Evolutionary conservation across 2,113 vertebrate species (phyloP), one percentile per base, ranked within the genome.

Genomic region (Rhinichthys klamathensis): DNA sequence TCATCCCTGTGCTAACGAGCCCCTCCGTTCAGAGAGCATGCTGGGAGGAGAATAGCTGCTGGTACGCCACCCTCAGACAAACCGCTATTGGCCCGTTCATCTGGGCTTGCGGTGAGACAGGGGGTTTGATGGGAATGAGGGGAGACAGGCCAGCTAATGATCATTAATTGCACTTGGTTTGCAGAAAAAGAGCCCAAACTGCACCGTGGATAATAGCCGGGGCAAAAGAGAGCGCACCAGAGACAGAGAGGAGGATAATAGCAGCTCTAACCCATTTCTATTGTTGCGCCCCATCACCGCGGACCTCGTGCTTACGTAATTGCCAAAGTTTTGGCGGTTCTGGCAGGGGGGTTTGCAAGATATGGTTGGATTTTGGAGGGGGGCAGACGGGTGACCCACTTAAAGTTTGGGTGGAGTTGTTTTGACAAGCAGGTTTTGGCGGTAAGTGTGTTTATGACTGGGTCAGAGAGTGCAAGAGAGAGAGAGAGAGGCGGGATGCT

Each of bases 91-190:
- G 88, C 81, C 82, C 90, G 93, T 46, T 80, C 6, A 15, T 21
- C 86, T 78, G 35, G 79, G 82, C 82, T 74, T 87, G 91, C 92
- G 94, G 93, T 94, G 93, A 90, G 92, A 90, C 94, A 92, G 90
- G 94, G 95, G 91, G 92, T 95, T 95, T 97, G 95, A 97, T 88
- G 96, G 95, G 96, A 96, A 94, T 78, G 89, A 30, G 92, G 94
- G 82, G 87, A 96, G 97, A 97, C 98, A 97, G 96, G 94, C 90
- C 95, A 95, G 96, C 97, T 97, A 97, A 97, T 96, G 97, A 97
- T 97, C 95, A 95, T 97, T 98, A 97, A 98, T 97, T 97, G 96
- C 94, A 95, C 95, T 96, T 95, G 91, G 92, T 94, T 94, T 94
- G 93, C 93, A 91, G 95, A 94, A 95, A 96, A 95, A 93, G 93